Evolutionary conservation across 2,797 vertebrate genomes (phyloP).

Genomic region (Lophotriccus pileatus): DNA sequence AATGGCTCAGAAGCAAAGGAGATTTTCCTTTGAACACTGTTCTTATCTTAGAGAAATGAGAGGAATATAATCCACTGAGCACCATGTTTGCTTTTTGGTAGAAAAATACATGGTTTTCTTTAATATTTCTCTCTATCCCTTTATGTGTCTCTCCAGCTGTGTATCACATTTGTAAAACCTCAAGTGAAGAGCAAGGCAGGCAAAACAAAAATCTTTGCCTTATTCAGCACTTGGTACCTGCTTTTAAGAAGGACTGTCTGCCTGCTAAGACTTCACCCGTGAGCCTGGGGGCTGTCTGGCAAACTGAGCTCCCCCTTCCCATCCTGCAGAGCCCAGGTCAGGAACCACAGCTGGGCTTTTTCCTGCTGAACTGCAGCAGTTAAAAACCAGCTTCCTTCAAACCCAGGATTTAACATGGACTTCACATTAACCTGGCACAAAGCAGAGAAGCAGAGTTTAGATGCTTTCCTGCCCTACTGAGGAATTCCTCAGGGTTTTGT

Average conservation of each 20-base stretch:
- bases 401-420: rapidly evolving
- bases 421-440: background rate
- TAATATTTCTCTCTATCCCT: background rate
- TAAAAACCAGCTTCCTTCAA: background rate
- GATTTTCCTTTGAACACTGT: constrained; percentile 19
- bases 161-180: background rate
- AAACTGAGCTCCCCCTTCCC: rapidly evolving
- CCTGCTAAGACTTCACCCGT: background rate
- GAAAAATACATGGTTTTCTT: constrained; percentile 2
- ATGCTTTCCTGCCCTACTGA: background rate
- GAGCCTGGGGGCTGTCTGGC: background rate
- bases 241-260: background rate
- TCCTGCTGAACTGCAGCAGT: background rate
- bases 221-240: background rate
- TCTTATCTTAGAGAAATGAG: constrained; percentile 42
- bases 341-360: background rate
- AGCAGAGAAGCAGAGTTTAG: background rate
- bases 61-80: constrained; percentile 40
- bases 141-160: background rate
- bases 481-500: background rate
- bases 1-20: constrained; percentile 2
- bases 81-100: constrained; percentile 16
- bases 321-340: background rate
- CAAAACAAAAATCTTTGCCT: background rate
- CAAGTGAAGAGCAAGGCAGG: background rate